phyloP scores from a whole-genome alignment of 1,140 invertebrate species.

The Elysia chlorotica region DNA sequence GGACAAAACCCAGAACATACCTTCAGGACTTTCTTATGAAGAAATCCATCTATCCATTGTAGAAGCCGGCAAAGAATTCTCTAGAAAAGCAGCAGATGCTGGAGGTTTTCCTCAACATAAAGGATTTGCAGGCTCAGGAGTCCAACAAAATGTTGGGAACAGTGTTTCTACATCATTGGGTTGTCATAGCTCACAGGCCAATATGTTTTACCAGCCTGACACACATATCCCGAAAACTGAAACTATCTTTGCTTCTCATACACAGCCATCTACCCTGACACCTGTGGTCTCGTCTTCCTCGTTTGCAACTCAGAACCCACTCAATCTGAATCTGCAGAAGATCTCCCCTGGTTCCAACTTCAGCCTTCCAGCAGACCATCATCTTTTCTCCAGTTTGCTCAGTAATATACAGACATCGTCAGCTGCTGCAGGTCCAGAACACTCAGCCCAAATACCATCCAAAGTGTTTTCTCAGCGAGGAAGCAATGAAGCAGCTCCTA shows the following conservation, averaged over 20 bases:
- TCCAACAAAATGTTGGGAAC: background rate
- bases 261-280: background rate
- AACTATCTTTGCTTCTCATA: background rate
- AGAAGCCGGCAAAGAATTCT: conserved; percentile 1
- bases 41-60: conserved; percentile 22
- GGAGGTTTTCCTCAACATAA: background rate
- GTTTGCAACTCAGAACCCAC: too few relatives aligned
- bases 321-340: background rate
- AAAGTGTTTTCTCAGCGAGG: background rate
- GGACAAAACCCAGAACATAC: background rate
- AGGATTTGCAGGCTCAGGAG: background rate
- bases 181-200: background rate
- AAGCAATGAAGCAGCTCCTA: background rate
- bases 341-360: background rate
- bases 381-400: background rate
- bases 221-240: background rate
- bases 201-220: background rate
- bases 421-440: background rate
- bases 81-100: background rate
- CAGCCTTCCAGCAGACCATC: background rate
- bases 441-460: background rate
- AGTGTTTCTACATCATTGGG: background rate
- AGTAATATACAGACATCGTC: background rate
- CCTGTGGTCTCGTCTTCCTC: too few relatives aligned
- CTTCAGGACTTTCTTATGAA: conserved; percentile 4